A percentile compares a stretch with the other conserved stretches of the same genome.
Conservation (phyloP, 2,113 vertebrate species). For the Ardeotis arabs region DNA sequence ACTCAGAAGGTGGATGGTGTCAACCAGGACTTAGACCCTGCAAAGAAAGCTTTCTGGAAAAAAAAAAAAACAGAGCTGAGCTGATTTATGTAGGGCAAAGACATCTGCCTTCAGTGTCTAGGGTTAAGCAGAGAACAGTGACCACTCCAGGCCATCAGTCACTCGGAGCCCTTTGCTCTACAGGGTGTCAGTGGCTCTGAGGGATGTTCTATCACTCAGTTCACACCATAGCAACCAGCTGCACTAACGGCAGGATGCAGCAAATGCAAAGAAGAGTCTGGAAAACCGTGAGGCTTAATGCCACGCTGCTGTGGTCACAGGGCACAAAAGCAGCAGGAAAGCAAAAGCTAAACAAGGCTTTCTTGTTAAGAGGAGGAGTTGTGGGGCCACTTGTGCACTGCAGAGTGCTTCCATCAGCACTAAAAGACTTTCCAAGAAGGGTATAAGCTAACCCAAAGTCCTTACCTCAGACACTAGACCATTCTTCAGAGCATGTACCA, state of each 20-base stretch:
- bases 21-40: not conserved
- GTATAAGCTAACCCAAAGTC: not conserved
- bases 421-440: not conserved
- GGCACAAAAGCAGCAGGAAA: not conserved
- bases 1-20: not conserved
- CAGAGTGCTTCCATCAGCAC: not conserved
- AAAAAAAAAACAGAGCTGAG: not conserved
- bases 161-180: not conserved
- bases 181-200: not conserved
- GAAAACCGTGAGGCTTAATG: not conserved
- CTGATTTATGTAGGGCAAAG: not conserved
- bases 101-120: not conserved
- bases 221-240: accelerated
- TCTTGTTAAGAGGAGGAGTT: not conserved
- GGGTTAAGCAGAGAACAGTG: not conserved
- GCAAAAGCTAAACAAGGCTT: not conserved
- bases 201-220: not conserved
- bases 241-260: not conserved
- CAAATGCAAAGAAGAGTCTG: not conserved
- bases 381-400: accelerated
- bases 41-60: not conserved
- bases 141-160: not conserved
- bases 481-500: not conserved
- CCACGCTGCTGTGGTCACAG: not conserved
- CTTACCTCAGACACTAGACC: not conserved